phyloP scores from a whole-genome alignment of 2,797 vertebrate species.

The Fistularia commersonii region DNA sequence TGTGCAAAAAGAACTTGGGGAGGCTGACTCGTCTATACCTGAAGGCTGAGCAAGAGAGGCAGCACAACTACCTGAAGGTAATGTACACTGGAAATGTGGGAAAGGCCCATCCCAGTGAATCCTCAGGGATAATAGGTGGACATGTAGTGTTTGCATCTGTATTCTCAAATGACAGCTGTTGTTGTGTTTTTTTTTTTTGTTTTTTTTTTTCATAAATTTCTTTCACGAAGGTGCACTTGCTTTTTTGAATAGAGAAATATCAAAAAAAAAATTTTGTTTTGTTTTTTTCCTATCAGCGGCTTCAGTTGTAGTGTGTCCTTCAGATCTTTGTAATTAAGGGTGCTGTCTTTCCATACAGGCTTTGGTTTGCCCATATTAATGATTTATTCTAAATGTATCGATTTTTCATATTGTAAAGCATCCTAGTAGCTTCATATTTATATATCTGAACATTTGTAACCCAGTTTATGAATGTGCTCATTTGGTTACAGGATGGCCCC shows the following conservation, averaged over 20 bases:
- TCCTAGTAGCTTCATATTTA: too few species aligned
- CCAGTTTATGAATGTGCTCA: neutral
- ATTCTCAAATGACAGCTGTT: too few species aligned
- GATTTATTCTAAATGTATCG: neutral
- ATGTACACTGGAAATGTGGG: neutral
- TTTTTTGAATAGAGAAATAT: slow-evolving; percentile 64
- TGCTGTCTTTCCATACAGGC: slow-evolving; percentile 37
- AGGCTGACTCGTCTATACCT: slow-evolving; percentile 94
- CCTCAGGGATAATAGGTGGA: too few species aligned
- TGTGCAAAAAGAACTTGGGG: slow-evolving; percentile 98
- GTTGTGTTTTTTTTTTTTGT: too few species aligned
- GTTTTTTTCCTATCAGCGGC: slow-evolving; percentile 28
- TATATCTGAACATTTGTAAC: too few species aligned
- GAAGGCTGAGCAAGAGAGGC: slow-evolving; percentile 97
- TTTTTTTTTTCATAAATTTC: slow-evolving; percentile 3
- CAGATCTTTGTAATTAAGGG: too few species aligned
- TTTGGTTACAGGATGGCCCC: slow-evolving; percentile 85
- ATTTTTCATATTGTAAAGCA: neutral
- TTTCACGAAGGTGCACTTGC: slow-evolving; percentile 67
- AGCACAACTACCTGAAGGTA: slow-evolving; percentile 99
- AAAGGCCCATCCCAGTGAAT: too few species aligned
- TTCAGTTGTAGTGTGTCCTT: slow-evolving; percentile 47
- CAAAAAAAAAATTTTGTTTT: slow-evolving; percentile 43
- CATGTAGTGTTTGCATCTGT: too few species aligned
- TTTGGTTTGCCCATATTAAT: slow-evolving; percentile 2